Evolutionary conservation across 2,113 vertebrate genomes (phyloP).

Genomic region (Callipepla squamata): DNA sequence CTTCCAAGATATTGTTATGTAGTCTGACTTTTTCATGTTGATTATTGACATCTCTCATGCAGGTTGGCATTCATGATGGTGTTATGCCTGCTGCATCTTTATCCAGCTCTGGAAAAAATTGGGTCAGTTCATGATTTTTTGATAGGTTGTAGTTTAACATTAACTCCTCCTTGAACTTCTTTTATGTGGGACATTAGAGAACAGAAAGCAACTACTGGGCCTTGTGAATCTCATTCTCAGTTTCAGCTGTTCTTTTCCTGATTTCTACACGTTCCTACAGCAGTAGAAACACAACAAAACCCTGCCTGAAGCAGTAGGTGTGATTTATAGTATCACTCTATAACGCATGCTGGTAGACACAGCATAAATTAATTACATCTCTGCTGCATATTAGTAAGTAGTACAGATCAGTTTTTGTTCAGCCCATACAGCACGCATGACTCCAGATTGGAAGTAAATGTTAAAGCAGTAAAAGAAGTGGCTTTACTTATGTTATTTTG

Average conservation of each 20-base stretch:
- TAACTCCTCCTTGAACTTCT: background rate
- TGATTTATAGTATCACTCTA: slow-evolving; percentile 48
- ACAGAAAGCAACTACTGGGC: background rate
- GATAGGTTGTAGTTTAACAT: background rate
- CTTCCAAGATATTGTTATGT: background rate
- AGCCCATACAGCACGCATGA: background rate
- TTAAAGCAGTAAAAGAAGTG: background rate
- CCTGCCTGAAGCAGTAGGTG: background rate
- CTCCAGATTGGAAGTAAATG: background rate
- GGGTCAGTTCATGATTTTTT: background rate
- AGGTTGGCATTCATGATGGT: background rate
- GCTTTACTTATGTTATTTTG: slow-evolving; percentile 26
- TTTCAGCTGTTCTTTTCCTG: background rate
- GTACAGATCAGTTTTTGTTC: background rate
- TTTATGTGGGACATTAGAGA: background rate
- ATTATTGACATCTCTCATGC: background rate
- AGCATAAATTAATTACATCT: slow-evolving; percentile 44
- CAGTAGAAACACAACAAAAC: background rate
- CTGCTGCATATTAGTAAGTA: slow-evolving; percentile 24
- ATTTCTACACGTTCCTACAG: background rate
- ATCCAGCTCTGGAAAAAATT: background rate
- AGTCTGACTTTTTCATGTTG: background rate
- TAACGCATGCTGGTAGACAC: slow-evolving; percentile 2
- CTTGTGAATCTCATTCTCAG: background rate
- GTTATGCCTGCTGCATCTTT: background rate